Evolutionary conservation across 2,113 vertebrate species (phyloP), one percentile per base, ranked within the genome.

Genomic region (Micromys minutus): DNA sequence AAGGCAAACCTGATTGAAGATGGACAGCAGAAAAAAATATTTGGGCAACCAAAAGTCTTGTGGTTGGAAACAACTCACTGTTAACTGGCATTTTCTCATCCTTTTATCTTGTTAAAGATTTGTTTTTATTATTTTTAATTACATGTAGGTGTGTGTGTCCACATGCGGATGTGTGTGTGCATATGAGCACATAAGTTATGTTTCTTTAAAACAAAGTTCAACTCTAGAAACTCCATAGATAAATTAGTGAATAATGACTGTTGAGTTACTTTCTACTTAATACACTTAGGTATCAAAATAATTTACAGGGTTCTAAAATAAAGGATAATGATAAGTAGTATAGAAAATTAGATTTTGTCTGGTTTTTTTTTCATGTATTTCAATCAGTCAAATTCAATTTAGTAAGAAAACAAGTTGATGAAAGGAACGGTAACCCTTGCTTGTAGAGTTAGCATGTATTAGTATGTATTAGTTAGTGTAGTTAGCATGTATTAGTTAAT

Each of bases 281-380:
- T 86, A 92, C 24, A 52, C 29, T 67, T 80, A 85, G 15, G 22
- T 80, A 71, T 75, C 47, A 87, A 92, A 92, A 13, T 76, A 61
- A 95, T 74, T 75, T 88, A 79, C 42, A 93, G 47, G 79, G 47
- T 90, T 87, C 93, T 89, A n/a, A 75, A 94, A 50, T 95, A 90
- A 94, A 45, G 72, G 59, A 24, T 95, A 94, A 71, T 92, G 84
- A 92, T 61, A 94, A 85, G 31, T 84, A 47, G 1, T 87, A 79
- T 67, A 93, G n/a, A 79, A 22, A 90, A 95, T 94, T 69, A 94
- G 80, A 55, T 77, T 17, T 77, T 90, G 36, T 45, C 47, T 90
- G 77, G 45, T 15, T 16, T 92, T 61, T 85, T 94, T 86, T 87
- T 74, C 34, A 90, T 87, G 22, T 63, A 34, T 97, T 79, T 36